phyloP scores from a whole-genome alignment of 2,797 vertebrate species.

The Erpetoichthys calabaricus region DNA sequence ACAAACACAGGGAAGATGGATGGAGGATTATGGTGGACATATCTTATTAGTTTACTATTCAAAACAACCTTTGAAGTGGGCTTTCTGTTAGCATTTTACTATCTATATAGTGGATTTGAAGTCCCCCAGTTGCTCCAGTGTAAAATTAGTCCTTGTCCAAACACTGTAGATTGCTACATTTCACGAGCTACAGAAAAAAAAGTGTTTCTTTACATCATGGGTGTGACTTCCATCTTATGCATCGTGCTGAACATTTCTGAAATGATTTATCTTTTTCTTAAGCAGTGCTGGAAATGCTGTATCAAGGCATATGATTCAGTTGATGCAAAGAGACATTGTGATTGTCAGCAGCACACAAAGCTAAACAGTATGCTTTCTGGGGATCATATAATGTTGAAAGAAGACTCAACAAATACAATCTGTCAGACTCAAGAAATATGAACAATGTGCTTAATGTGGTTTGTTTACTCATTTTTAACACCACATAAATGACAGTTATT shows the following conservation, averaged over 20 bases:
- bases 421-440: neutral
- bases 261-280: slow-evolving; percentile 60
- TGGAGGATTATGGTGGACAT: slow-evolving; percentile 66
- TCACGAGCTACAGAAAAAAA: slow-evolving; percentile 71
- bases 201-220: slow-evolving; percentile 70
- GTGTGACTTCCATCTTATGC: slow-evolving; percentile 60
- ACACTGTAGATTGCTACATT: slow-evolving; percentile 64
- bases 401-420: neutral
- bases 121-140: slow-evolving; percentile 59
- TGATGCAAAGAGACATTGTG: slow-evolving; percentile 6
- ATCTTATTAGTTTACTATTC: slow-evolving; percentile 61
- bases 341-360: slow-evolving; percentile 13
- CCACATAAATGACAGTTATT: no score
- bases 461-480: no score
- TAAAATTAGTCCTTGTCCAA: slow-evolving; percentile 60
- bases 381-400: slow-evolving; percentile 12
- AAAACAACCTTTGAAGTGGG: slow-evolving; percentile 62
- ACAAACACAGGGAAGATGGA: slow-evolving; percentile 47
- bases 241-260: slow-evolving; percentile 59
- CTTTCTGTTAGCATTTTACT: slow-evolving; percentile 66
- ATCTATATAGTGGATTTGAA: slow-evolving; percentile 60
- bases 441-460: no score
- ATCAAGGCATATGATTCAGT: slow-evolving; percentile 34
- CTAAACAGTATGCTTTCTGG: slow-evolving; percentile 6
- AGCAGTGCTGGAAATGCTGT: slow-evolving; percentile 46